phyloP scores from a whole-genome alignment of 2,797 vertebrate genomes.

The Microctenopoma lineatum region DNA sequence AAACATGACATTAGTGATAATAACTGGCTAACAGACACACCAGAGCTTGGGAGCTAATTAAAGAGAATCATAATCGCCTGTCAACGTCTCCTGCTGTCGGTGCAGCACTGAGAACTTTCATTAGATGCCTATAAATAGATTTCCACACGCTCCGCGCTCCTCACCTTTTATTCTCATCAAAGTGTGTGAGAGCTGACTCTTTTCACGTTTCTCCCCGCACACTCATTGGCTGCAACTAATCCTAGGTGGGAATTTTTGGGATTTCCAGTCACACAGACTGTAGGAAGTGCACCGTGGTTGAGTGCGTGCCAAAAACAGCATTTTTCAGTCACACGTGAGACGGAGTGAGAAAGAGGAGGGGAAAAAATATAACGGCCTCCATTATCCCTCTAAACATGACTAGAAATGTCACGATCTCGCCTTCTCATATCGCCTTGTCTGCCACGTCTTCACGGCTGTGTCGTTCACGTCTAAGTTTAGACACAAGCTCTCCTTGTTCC shows the following conservation, averaged over 20 bases:
- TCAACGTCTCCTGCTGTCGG: slow-evolving; percentile 58
- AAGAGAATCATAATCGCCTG: slow-evolving; percentile 70
- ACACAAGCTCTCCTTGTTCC: slow-evolving; percentile 11
- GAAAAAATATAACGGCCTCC: not conserved
- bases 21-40: slow-evolving; percentile 63
- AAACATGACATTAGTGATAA: slow-evolving; percentile 33
- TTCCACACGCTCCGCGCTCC: slow-evolving; percentile 52
- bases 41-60: slow-evolving; percentile 71
- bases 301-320: slow-evolving; percentile 28
- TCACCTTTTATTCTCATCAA: slow-evolving; percentile 72
- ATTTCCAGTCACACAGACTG: slow-evolving; percentile 42
- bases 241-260: slow-evolving; percentile 53
- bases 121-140: slow-evolving; percentile 77
- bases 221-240: slow-evolving; percentile 62
- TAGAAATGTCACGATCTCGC: not conserved
- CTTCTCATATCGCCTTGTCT: slow-evolving; percentile 10
- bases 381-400: slow-evolving; percentile 27
- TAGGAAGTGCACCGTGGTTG: slow-evolving; percentile 6
- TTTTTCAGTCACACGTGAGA: slow-evolving; percentile 42
- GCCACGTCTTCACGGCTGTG: slow-evolving; percentile 9
- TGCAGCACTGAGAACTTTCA: slow-evolving; percentile 58
- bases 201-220: slow-evolving; percentile 6
- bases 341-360: not conserved
- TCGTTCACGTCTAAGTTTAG: slow-evolving; percentile 22
- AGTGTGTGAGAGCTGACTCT: slow-evolving; percentile 22